phyloP scores from a whole-genome alignment of 2,113 vertebrate species.

The Indicator maculatus region DNA sequence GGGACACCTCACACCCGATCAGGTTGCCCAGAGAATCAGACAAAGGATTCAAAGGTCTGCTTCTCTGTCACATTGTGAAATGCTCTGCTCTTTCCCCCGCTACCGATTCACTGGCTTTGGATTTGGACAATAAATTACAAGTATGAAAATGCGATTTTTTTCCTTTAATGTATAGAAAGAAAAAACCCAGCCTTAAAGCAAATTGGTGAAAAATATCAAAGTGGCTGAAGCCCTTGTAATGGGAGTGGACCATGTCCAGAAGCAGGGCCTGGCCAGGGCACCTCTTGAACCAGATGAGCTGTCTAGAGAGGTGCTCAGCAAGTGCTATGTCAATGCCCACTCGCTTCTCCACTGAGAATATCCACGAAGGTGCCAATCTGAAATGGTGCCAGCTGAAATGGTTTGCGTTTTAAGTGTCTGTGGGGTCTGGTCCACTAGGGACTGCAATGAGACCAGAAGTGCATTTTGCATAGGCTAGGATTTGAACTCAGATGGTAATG shows the following conservation, averaged over 20 bases:
- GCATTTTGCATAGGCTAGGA: not conserved
- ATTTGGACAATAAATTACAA: not conserved
- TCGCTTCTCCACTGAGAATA: not conserved
- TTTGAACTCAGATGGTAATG: constrained; percentile 16
- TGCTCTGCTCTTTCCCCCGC: not conserved
- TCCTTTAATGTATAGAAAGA: not conserved
- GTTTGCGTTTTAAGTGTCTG: not conserved
- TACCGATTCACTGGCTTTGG: not conserved
- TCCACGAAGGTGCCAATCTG: not conserved
- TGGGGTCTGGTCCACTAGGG: not conserved
- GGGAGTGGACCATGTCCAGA: not conserved
- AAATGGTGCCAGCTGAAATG: not conserved
- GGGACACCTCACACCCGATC: no score
- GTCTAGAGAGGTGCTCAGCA: not conserved
- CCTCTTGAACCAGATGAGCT: not conserved
- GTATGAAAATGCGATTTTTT: not conserved
- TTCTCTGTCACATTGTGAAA: not conserved
- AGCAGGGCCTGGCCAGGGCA: not conserved
- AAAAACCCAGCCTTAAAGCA: not conserved
- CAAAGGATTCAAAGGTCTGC: not conserved
- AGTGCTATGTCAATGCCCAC: not conserved
- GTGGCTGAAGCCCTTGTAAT: not conserved
- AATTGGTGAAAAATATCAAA: not conserved
- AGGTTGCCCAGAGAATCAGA: not conserved
- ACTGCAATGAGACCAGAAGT: not conserved